phyloP scores from a whole-genome alignment of 1,140 invertebrate species.

The Melipona quadrifasciata region DNA sequence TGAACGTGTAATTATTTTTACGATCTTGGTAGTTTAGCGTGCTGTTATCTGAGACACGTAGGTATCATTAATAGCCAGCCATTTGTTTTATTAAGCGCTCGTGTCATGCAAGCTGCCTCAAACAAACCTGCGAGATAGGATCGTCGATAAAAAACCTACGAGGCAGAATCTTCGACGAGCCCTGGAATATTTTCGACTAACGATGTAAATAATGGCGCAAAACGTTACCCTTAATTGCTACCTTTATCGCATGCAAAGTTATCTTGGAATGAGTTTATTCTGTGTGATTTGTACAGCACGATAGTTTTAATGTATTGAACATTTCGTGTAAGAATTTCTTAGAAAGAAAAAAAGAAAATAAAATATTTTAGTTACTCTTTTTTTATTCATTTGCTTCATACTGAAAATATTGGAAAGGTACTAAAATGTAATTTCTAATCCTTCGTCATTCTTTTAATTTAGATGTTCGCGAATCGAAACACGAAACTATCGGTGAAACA shows the following conservation, averaged over 20 bases:
- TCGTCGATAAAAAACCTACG: not conserved
- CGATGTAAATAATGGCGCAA: not conserved
- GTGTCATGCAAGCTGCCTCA: not conserved
- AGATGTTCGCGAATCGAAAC: too few species aligned
- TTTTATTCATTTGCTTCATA: too few species aligned
- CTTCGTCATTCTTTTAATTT: too few species aligned
- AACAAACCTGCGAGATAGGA: not conserved
- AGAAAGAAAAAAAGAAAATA: not conserved
- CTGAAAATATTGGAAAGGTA: too few species aligned
- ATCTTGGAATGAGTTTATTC: not conserved
- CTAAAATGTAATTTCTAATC: too few species aligned
- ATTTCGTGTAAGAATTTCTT: not conserved
- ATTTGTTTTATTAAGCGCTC: not conserved
- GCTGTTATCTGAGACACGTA: not conserved
- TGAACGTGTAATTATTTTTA: too few species aligned
- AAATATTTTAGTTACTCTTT: not conserved
- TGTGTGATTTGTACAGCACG: not conserved
- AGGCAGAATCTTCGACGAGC: not conserved
- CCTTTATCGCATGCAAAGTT: conserved; percentile 23
- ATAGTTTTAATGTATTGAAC: not conserved
- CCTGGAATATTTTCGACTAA: not conserved
- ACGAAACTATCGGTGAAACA: too few species aligned
- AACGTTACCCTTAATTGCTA: not conserved
- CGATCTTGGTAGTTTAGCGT: not conserved
- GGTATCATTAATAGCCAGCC: not conserved